A percentile compares a stretch with the other conserved stretches of the same genome.
phyloP scores from a whole-genome alignment of 2,888 invertebrate genomes.

The Cantharis rustica region DNA sequence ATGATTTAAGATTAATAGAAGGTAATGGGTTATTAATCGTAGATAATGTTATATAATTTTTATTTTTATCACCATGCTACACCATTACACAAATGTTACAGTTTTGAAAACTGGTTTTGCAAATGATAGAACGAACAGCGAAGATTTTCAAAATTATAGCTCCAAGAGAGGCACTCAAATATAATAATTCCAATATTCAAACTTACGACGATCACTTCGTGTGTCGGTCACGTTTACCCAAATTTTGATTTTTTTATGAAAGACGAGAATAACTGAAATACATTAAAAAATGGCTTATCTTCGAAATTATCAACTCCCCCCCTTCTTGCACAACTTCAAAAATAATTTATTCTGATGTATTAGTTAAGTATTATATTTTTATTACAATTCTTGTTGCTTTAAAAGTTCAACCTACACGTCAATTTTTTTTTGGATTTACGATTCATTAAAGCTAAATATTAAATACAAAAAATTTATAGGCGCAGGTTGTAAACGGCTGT shows the following conservation, averaged over 20 bases:
- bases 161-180: not conserved
- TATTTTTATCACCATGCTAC: not conserved
- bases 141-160: not conserved
- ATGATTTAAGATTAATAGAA: slow-evolving; percentile 40
- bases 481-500: too few relatives aligned
- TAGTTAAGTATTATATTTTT: too few relatives aligned
- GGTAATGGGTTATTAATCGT: slow-evolving; percentile 21
- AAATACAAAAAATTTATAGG: too few relatives aligned
- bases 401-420: too few relatives aligned
- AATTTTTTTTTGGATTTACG: too few relatives aligned
- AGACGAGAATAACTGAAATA: too few relatives aligned
- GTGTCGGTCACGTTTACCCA: not conserved
- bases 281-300: too few relatives aligned
- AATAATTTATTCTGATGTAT: too few relatives aligned
- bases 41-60: slow-evolving; percentile 1
- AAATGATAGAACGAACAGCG: not conserved
- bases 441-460: too few relatives aligned
- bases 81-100: not conserved
- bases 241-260: not conserved
- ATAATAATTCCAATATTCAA: not conserved
- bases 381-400: too few relatives aligned
- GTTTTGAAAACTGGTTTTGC: not conserved
- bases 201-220: not conserved
- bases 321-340: too few relatives aligned
- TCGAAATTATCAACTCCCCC: too few relatives aligned